Evolutionary conservation across 2,888 invertebrate species (phyloP), one percentile per base, ranked within the genome.

Genomic region (Heteromurus nitidus): DNA sequence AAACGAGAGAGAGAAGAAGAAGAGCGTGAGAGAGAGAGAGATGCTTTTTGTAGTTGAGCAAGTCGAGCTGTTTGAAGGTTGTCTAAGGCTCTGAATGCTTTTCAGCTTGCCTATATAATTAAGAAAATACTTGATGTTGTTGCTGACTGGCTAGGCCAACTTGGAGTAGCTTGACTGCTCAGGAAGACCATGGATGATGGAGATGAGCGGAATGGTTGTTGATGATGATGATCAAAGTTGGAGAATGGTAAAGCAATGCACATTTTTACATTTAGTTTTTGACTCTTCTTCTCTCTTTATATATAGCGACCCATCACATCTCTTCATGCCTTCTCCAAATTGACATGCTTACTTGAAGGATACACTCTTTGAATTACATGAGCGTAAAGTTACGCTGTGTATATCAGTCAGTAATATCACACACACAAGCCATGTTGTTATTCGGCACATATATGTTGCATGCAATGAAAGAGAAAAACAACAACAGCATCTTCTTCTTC

Each of bases 101-200:
- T 50, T 72, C 53, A 50, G 65, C 79, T 65, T 79, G 64, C 67
- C 79, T 79, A 79, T 79, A 79, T 79, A 79, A 79, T 79, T 79
- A 79, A 72, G 77, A 62, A 77, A 68, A 69, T 50, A 64, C 55
- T 72, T 70, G 44, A 30, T 44, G 60, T 55, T 70, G 53, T 70
- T 65, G 62, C 31, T 70, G 44, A 42, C 69, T 69, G 79, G 79
- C 79, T 79, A 79, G 79, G 70, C 79, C 72, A 79, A 79, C 79
- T 53, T 26, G 36, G 64, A 79, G 53, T 79, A 79, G 79, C 79
- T 79, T 79, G 79, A 79, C 79, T 79, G 55, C 79, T 72, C 79
- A 72, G 31, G 20, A 50, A 60, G 64, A 50, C 68, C 79, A 64
- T 53, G 68, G 72, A 79, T 62, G 69, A 70, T 62, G 60, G 76